phyloP scores from a whole-genome alignment of 2,888 invertebrate species.

The Brachyopa scutellaris region DNA sequence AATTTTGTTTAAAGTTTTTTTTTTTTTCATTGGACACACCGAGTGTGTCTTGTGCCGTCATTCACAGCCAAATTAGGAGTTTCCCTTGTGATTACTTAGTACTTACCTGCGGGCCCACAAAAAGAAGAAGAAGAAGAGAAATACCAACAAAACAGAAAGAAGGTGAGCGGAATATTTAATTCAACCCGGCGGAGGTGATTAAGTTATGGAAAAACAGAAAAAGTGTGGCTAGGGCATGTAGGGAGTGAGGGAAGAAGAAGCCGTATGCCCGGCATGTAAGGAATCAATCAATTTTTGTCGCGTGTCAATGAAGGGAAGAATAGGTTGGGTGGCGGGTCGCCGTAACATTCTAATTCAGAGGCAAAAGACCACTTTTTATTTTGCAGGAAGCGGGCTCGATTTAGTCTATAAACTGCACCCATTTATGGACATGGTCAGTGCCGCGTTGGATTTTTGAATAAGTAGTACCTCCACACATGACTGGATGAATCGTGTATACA shows the following conservation, averaged over 20 bases:
- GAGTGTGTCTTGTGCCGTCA: too few species aligned
- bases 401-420: too few species aligned
- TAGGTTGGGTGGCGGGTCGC: too few species aligned
- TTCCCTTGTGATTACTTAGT: background rate
- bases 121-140: background rate
- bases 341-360: too few species aligned
- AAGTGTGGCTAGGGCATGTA: background rate
- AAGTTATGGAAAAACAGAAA: constrained; percentile 16
- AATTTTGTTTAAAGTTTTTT: background rate
- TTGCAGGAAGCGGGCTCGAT: too few species aligned
- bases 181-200: constrained; percentile 12
- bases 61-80: constrained; percentile 25
- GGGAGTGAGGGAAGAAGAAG: background rate
- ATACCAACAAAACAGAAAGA: background rate
- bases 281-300: constrained; percentile 41
- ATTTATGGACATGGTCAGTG: too few species aligned
- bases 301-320: constrained; percentile 23
- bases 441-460: too few species aligned
- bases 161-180: constrained; percentile 53
- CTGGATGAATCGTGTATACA: too few species aligned
- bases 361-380: too few species aligned
- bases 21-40: too few species aligned
- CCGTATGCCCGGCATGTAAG: background rate
- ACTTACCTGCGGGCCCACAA: background rate
- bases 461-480: too few species aligned